Evolutionary conservation across 2,797 vertebrate species (phyloP).

Genomic region (Linurgus olivaceus): DNA sequence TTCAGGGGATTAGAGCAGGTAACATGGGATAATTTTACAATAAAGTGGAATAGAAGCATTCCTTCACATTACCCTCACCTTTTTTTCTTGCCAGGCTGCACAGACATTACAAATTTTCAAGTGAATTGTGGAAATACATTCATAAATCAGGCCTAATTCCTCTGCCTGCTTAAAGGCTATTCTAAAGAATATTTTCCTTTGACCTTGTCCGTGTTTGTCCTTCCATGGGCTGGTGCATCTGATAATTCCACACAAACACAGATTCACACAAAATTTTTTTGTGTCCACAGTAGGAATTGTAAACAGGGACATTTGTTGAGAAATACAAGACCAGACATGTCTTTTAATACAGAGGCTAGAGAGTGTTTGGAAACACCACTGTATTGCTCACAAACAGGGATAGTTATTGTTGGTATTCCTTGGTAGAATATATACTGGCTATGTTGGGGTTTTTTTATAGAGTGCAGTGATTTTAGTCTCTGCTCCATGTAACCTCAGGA

Average conservation of each 20-base stretch:
- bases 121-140: slow-evolving; percentile 81
- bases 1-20: slow-evolving; percentile 98
- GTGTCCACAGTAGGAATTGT: not conserved
- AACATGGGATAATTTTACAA: slow-evolving; percentile 95
- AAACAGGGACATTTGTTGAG: slow-evolving; percentile 23
- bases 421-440: not conserved
- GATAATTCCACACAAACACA: not conserved
- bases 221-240: slow-evolving; percentile 30
- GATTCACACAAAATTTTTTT: not conserved
- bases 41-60: slow-evolving; percentile 79
- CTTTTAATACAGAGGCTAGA: slow-evolving; percentile 5
- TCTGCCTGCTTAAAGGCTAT: slow-evolving; percentile 69
- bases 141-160: slow-evolving; percentile 83
- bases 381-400: not conserved
- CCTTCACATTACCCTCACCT: slow-evolving; percentile 73
- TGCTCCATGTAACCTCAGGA: not conserved
- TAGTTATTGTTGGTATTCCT: not conserved
- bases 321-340: slow-evolving; percentile 9
- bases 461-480: not conserved
- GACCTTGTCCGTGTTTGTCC: slow-evolving; percentile 79
- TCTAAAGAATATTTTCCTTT: slow-evolving; percentile 69
- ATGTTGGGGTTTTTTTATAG: not conserved
- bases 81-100: slow-evolving; percentile 73
- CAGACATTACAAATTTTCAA: slow-evolving; percentile 81
- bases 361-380: not conserved